These are phyloP conservation scores for Mantis religiosa DNA, from an alignment of 2,888 invertebrate genomes.

Conservation along the genomic window DNA sequence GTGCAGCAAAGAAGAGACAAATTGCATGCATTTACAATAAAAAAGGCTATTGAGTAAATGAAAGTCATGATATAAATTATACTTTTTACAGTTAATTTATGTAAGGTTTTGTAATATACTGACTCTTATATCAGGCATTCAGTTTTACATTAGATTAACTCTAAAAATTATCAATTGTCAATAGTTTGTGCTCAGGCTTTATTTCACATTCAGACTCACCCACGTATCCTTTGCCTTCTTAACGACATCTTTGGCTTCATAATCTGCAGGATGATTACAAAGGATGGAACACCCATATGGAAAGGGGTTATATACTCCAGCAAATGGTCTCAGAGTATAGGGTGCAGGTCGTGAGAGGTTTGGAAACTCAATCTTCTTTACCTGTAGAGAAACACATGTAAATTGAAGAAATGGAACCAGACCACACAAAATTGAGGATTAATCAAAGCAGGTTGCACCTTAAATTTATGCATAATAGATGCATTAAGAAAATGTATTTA, in stretches of 20 bases:
- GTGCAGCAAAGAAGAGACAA: too few relatives aligned
- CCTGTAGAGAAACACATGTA: neutral
- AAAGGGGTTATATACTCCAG: constrained; percentile 78
- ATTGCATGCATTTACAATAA: too few relatives aligned
- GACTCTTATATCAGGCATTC: too few relatives aligned
- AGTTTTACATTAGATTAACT: too few relatives aligned
- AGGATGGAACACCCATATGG: constrained; percentile 74
- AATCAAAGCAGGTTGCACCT: neutral
- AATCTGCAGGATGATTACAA: constrained; percentile 80
- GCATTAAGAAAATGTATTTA: neutral
- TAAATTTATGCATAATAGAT: too few relatives aligned
- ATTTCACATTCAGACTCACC: constrained; percentile 45
- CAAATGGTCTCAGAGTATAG: constrained; percentile 70
- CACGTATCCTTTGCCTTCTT: constrained; percentile 67
- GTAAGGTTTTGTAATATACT: too few relatives aligned
- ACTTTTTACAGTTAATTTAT: too few relatives aligned
- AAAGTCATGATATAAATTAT: too few relatives aligned
- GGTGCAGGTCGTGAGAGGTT: constrained; percentile 67
- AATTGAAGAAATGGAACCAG: neutral
- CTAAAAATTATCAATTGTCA: too few relatives aligned
- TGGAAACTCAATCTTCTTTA: constrained; percentile 42
- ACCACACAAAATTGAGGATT: neutral
- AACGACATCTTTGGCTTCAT: constrained; percentile 65
- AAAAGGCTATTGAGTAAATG: too few relatives aligned
- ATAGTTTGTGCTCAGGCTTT: too few relatives aligned